Conservation (phyloP, 2,797 vertebrate genomes). For the Tapera naevia region DNA sequence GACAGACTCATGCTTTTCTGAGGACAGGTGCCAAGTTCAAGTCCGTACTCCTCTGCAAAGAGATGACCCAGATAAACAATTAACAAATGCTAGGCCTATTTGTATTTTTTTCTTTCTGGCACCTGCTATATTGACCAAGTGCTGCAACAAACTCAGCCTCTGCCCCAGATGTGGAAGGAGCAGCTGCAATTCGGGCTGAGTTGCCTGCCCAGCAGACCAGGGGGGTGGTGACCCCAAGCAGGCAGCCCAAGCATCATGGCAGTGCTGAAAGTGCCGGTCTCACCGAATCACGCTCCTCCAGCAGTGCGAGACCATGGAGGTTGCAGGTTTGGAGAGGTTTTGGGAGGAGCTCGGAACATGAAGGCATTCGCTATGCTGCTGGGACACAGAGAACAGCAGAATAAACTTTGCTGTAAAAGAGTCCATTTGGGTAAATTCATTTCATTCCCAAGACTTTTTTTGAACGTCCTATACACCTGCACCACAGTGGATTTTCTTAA, state of each 20-base stretch:
- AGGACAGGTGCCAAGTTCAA: slow-evolving; percentile 44
- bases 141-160: neutral
- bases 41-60: neutral
- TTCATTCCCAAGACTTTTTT: neutral
- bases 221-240: accelerated
- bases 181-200: neutral
- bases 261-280: accelerated
- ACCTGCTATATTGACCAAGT: neutral
- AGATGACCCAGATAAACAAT: slow-evolving; percentile 8
- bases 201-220: neutral
- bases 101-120: neutral
- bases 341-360: slow-evolving; percentile 15
- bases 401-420: slow-evolving; percentile 9
- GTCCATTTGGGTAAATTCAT: slow-evolving; percentile 16
- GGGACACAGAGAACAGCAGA: neutral
- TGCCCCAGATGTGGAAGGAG: neutral
- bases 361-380: neutral
- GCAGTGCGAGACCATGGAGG: accelerated
- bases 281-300: accelerated
- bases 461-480: slow-evolving; percentile 41
- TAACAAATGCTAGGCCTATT: neutral
- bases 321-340: neutral
- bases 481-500: slow-evolving; percentile 30
- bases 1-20: neutral
- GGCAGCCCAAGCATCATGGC: accelerated